Percentiles rank a stretch among this genome's conserved stretches.
Evolutionary conservation across 2,888 invertebrate genomes (phyloP).

Genomic region (Zygogramma bicolorata): DNA sequence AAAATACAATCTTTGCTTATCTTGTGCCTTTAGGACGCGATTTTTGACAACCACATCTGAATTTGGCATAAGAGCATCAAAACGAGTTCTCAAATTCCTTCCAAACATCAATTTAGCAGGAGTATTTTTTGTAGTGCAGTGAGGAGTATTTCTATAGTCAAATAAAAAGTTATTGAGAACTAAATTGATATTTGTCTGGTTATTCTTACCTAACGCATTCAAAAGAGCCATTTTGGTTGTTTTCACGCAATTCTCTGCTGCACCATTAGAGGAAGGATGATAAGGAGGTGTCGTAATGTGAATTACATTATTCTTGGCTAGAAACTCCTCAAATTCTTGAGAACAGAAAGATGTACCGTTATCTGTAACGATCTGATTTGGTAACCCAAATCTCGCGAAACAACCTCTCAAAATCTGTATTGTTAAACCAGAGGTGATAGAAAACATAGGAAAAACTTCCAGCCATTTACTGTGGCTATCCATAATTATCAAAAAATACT

Average conservation of each 20-base stretch:
- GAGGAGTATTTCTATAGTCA: background rate
- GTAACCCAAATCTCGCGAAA: background rate
- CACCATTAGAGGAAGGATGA: constrained; percentile 5
- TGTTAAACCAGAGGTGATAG: background rate
- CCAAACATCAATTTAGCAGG: background rate
- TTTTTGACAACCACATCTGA: background rate
- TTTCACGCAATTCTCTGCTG: constrained; percentile 8
- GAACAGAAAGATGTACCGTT: constrained; percentile 14
- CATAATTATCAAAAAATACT: constrained; percentile 12
- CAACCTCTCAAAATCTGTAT: background rate
- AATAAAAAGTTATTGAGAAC: constrained; percentile 3
- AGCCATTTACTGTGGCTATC: constrained; percentile 6
- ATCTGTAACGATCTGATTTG: background rate
- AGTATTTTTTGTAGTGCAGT: background rate
- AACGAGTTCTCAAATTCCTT: background rate
- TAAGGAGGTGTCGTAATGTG: background rate
- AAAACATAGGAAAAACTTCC: background rate
- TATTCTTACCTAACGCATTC: background rate
- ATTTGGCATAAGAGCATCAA: background rate
- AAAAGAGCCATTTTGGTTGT: constrained; percentile 5
- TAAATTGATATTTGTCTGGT: background rate
- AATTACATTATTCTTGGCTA: constrained; percentile 1
- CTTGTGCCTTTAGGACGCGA: background rate
- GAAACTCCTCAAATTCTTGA: constrained; percentile 13
- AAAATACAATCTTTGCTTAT: background rate